Evolutionary conservation across 2,888 invertebrate genomes (phyloP).

Genomic region (Drosophila affinis): DNA sequence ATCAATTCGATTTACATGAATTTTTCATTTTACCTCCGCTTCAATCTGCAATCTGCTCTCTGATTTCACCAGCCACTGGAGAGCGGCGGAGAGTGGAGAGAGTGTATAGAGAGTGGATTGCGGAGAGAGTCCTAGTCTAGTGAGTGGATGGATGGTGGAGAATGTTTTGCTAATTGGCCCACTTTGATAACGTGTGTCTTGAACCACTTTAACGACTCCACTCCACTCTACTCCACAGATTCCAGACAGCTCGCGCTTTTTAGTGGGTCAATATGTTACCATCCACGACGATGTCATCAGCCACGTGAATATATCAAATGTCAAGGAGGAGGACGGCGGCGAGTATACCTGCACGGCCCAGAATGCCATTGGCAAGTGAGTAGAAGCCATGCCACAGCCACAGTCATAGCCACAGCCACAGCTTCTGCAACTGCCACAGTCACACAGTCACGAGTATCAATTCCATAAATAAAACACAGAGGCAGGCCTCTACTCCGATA

Average conservation of each 20-base stretch:
- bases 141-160: not conserved
- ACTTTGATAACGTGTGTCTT: constrained; percentile 23
- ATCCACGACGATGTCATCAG: constrained; percentile 96
- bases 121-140: too few relatives aligned
- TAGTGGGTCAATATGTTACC: constrained; percentile 95
- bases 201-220: not conserved
- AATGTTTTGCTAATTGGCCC: constrained; percentile 57
- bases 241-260: constrained; percentile 88
- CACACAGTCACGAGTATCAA: constrained; percentile 1
- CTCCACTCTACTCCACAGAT: constrained; percentile 69
- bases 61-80: constrained; percentile 16
- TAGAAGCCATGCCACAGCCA: constrained; percentile 35
- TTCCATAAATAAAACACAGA: constrained; percentile 61
- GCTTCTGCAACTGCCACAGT: not conserved
- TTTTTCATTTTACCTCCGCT: constrained; percentile 55
- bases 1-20: constrained; percentile 78
- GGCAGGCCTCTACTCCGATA: constrained; percentile 36
- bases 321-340: constrained; percentile 95
- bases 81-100: not conserved
- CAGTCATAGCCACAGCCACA: not conserved
- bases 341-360: constrained; percentile 94
- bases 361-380: constrained; percentile 90
- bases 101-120: not conserved
- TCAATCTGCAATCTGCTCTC: constrained; percentile 18
- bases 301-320: constrained; percentile 94